Conservation (phyloP, 2,888 invertebrate genomes). For the Ophion obscuratus region DNA sequence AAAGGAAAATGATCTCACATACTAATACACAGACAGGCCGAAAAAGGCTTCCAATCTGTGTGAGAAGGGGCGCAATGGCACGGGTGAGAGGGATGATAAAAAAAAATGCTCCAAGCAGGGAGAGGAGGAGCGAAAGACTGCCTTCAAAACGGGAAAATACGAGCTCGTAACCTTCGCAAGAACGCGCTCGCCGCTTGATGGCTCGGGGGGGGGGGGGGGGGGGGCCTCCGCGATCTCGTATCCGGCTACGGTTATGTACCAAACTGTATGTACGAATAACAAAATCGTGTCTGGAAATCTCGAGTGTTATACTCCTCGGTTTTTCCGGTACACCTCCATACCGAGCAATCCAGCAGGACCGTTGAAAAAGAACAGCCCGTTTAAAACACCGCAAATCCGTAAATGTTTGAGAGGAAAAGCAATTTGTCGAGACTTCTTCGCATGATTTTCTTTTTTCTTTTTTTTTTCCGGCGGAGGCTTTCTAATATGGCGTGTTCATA, state of each 20-base stretch:
- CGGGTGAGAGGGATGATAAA: conserved; percentile 47
- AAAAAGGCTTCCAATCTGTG: conserved; percentile 5
- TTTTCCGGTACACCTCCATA: conserved; percentile 29
- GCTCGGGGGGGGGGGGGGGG: conserved; percentile 49
- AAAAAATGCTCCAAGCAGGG: conserved; percentile 14
- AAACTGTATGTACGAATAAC: conserved; percentile 58
- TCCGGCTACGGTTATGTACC: conserved; percentile 34
- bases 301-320: conserved; percentile 53
- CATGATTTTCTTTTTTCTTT: background rate
- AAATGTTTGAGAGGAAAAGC: conserved; percentile 37
- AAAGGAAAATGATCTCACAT: conserved; percentile 21
- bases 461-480: background rate
- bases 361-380: conserved; percentile 9
- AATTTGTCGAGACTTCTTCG: conserved; percentile 34
- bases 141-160: conserved; percentile 57
- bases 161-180: conserved; percentile 62
- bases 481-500: background rate
- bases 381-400: conserved; percentile 44
- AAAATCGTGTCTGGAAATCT: conserved; percentile 63
- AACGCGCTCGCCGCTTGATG: conserved; percentile 58
- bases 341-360: background rate
- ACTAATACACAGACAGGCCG: conserved; percentile 6
- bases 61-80: conserved; percentile 28
- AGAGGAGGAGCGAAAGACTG: conserved; percentile 30
- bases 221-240: conserved; percentile 42